phyloP scores from a whole-genome alignment of 2,888 invertebrate species.

The Brenthis hecate region DNA sequence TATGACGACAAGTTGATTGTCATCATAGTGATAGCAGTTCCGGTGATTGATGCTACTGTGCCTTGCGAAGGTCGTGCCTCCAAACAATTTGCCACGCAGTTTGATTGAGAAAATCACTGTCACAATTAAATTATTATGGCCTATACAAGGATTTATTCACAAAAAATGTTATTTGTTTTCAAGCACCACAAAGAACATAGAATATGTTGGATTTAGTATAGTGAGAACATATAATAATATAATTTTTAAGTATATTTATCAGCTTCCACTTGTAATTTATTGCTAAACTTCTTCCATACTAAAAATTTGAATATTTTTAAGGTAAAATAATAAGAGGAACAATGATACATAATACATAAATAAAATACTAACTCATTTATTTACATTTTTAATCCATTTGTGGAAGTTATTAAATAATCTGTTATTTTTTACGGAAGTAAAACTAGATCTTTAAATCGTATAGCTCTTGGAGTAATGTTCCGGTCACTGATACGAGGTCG shows the following conservation, averaged over 20 bases:
- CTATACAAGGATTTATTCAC: background rate
- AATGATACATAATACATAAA: too few relatives aligned
- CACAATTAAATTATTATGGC: conserved; percentile 19
- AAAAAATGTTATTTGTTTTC: background rate
- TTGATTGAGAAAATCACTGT: conserved; percentile 32
- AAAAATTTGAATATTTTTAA: too few relatives aligned
- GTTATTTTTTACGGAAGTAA: too few relatives aligned
- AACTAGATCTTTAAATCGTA: background rate
- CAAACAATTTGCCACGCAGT: conserved; percentile 28
- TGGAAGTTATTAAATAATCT: too few relatives aligned
- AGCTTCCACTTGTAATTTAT: too few relatives aligned
- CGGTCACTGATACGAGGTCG: conserved; percentile 12
- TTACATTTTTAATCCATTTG: too few relatives aligned
- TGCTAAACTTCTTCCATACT: too few relatives aligned
- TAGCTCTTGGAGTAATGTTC: conserved; percentile 13
- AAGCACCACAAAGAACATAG: background rate
- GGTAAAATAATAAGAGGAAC: too few relatives aligned
- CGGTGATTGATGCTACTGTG: conserved; percentile 20
- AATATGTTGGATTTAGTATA: background rate
- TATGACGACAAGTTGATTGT: conserved; percentile 16
- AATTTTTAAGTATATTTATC: too few relatives aligned
- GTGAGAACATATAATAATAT: too few relatives aligned
- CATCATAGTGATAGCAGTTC: conserved; percentile 25
- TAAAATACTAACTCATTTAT: too few relatives aligned
- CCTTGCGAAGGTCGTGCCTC: conserved; percentile 22